Evolutionary conservation across 2,113 vertebrate species (phyloP), one percentile per base, ranked within the genome.

Genomic region (Sinocyclocheilus rhinocerous): DNA sequence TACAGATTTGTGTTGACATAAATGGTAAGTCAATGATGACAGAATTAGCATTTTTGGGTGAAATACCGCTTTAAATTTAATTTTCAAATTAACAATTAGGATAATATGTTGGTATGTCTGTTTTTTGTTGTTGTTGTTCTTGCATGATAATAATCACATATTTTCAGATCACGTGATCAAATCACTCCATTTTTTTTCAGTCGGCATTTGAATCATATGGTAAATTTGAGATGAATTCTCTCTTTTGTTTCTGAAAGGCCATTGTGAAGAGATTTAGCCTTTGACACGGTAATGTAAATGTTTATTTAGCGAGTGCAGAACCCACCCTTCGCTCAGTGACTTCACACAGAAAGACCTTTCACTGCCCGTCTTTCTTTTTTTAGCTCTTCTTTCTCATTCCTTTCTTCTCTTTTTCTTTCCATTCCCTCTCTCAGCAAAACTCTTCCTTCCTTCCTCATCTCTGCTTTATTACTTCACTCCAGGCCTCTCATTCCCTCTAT

Each of bases 301-400:
- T 81, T 81, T 81, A 81, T 82, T 82, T 82, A 82, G 80, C 15
- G 26, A 50, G 80, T 9, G 13, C 78, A 9, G n/a, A 69, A 42
- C 15, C 59, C 77, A 79, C 12, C 33, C 29, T 79, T 16, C 4
- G 52, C 42, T 59, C 39, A 48, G 4, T 29, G 80, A 33, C 63
- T 52, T 24, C 61, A 69, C 4, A 33, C 39, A 26, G 39, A 81
- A 61, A 33, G 55, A 24, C 12, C 26, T 33, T 26, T 78, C 55
- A 59, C 4, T 50, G 72, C n/a, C 22, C 24, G 6, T 10, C 36
- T 81, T 86, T 86, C 72, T 87, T 81, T 93, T 90, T 89, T 87
- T 70, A 70, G 29, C 18, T 72, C 29, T 33, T 91, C 80, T 63
- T 45, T 52, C 24, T 76, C 45, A 18, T 65, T 55, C 13, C 29